phyloP scores from a whole-genome alignment of 2,797 vertebrate species.

The Anniella stebbinsi region DNA sequence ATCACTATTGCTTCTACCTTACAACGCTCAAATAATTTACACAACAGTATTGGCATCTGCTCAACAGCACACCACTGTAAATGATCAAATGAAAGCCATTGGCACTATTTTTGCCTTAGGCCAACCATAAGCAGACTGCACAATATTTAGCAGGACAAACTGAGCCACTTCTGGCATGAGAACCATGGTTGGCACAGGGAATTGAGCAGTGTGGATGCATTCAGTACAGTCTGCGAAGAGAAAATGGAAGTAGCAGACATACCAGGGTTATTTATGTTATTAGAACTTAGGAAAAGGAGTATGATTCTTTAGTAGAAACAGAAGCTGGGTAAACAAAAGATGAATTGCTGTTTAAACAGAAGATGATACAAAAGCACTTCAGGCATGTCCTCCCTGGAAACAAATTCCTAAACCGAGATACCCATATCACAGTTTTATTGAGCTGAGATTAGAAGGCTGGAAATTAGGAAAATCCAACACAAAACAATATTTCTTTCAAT shows the following conservation, averaged over 20 bases:
- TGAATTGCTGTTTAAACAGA: neutral
- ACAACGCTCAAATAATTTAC: neutral
- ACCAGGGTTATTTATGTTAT: neutral
- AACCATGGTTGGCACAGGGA: neutral
- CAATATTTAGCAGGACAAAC: neutral
- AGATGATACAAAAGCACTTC: neutral
- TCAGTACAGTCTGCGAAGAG: neutral
- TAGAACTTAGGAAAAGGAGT: neutral
- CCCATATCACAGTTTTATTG: conserved; percentile 21
- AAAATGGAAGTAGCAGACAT: neutral
- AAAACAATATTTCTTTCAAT: neutral
- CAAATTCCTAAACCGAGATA: neutral
- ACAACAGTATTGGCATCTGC: neutral
- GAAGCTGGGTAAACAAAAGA: neutral
- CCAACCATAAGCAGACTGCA: neutral
- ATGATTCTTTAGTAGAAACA: neutral
- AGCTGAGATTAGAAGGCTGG: neutral
- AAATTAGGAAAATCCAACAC: neutral
- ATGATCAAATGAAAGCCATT: neutral
- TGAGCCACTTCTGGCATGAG: neutral
- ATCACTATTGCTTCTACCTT: neutral
- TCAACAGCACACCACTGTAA: neutral
- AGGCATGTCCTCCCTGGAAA: neutral
- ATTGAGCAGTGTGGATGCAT: neutral
- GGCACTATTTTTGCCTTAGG: neutral